A percentile compares a stretch with the other conserved stretches of the same genome.
These are phyloP conservation scores for Abrostola tripartita DNA, from an alignment of 2,888 invertebrate genomes.

Conservation along the genomic window DNA sequence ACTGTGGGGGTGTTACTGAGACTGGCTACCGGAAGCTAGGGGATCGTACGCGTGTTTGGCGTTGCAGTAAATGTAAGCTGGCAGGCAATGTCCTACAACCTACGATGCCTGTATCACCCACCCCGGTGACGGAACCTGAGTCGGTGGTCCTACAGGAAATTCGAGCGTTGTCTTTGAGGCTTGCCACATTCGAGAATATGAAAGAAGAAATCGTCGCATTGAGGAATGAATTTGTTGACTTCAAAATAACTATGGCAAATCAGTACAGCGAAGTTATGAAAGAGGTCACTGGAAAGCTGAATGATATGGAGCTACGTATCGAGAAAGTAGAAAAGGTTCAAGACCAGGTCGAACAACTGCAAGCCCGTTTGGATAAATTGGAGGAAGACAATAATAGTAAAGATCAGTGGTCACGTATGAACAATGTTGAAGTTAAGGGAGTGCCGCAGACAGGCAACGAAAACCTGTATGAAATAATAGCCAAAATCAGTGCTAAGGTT, in stretches of 20 bases:
- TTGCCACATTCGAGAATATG: not conserved
- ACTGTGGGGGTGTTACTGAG: conserved; percentile 5
- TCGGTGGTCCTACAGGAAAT: not conserved
- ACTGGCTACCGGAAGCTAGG: conserved; percentile 4
- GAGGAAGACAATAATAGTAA: conserved; percentile 3
- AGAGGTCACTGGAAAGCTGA: conserved; percentile 4
- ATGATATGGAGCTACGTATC: conserved; percentile 6
- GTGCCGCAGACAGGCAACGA: conserved; percentile 13
- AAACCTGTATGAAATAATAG: conserved; percentile 20
- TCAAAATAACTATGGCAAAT: not conserved
- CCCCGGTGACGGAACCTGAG: not conserved
- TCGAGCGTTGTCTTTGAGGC: not conserved
- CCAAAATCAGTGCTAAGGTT: conserved; percentile 10
- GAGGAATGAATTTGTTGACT: conserved; percentile 5
- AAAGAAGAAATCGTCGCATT: conserved; percentile 7
- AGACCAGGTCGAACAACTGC: conserved; percentile 5
- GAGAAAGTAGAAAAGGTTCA: conserved; percentile 3
- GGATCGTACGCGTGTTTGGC: not conserved
- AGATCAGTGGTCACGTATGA: conserved; percentile 16
- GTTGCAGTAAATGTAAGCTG: not conserved
- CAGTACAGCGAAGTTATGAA: conserved; percentile 4
- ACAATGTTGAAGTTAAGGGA: conserved; percentile 21
- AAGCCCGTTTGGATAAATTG: not conserved
- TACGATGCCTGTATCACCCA: not conserved
- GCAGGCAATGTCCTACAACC: not conserved